Evolutionary conservation across 1,140 invertebrate genomes (phyloP), one percentile per base, ranked within the genome.

Genomic region (Drosophila hydei): DNA sequence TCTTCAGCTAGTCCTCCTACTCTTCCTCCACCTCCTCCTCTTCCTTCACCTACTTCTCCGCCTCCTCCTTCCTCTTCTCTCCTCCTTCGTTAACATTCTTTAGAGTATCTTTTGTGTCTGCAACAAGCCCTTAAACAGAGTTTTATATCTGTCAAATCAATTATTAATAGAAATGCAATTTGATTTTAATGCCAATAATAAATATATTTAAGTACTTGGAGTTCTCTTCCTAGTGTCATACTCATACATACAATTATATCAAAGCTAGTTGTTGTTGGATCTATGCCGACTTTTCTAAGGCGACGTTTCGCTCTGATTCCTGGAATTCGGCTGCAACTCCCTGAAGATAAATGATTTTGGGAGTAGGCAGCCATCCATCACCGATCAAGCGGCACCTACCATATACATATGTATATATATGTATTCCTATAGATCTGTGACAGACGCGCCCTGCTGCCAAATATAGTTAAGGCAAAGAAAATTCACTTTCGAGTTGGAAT

Each of bases 301-400:
- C 38, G 71, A 45, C 36, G 78, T 77, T 83, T 65, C 68, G 83
- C 78, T 83, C 83, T 69, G 79, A 62, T 88, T 88, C 83, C 75
- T 67, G 75, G 78, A 83, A 87, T 30, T 18, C 72, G 64, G 68
- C 30, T 69, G 76, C 73, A 56, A 70, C 79, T 68, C 59, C 65
- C 62, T 40, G 18, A 85, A 88, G 83, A 88, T 88, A 70, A 88
- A 88, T 88, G 83, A 83, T 76, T 14, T 42, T 11, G 30, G 74
- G 18, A 45, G 43, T 78, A 62, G 64, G 64, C 81, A 60, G 68
- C 60, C 75, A 83, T 88, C 84, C 75, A 78, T 88, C 83, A 88
- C 62, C 75, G 65, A 88, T 87, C 80, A 85, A 76, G 80, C 80
- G 73, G 72, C 60, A 75, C 60, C 45, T 47, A 47, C 19, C 16